Conservation (phyloP, 1,140 invertebrate genomes). For the Bombus fervidus region DNA sequence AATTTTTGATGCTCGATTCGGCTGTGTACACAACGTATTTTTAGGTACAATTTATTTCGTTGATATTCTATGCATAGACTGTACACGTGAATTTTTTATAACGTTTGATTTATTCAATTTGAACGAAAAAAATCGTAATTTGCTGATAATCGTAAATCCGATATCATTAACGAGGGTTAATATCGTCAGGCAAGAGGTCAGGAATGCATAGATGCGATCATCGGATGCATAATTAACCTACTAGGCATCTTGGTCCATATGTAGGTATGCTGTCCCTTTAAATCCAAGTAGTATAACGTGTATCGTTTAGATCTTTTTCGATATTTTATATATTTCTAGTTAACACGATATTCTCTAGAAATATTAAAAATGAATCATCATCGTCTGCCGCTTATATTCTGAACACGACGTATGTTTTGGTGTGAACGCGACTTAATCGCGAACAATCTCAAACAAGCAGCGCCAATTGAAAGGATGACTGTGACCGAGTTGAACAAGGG, state of each 20-base stretch:
- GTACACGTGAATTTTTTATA: neutral
- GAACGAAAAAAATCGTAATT: neutral
- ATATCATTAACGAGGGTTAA: conserved; percentile 41
- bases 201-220: conserved; percentile 19
- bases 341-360: neutral
- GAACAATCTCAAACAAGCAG: conserved; percentile 47
- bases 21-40: neutral
- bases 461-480: conserved; percentile 46
- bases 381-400: neutral
- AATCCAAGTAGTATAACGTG: too few relatives aligned
- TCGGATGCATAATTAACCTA: conserved; percentile 16
- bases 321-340: neutral
- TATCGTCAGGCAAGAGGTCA: conserved; percentile 12
- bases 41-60: neutral
- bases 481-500: conserved; percentile 43
- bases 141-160: conserved; percentile 13
- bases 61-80: neutral
- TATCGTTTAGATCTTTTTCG: neutral
- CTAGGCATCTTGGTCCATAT: neutral
- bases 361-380: neutral
- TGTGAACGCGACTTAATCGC: conserved; percentile 46
- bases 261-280: neutral
- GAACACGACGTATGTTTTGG: conserved; percentile 14
- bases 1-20: too few relatives aligned
- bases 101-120: neutral